A percentile compares a stretch with the other conserved stretches of the same genome.
phyloP scores from a whole-genome alignment of 1,140 invertebrate species.

The Drosophila serrata region DNA sequence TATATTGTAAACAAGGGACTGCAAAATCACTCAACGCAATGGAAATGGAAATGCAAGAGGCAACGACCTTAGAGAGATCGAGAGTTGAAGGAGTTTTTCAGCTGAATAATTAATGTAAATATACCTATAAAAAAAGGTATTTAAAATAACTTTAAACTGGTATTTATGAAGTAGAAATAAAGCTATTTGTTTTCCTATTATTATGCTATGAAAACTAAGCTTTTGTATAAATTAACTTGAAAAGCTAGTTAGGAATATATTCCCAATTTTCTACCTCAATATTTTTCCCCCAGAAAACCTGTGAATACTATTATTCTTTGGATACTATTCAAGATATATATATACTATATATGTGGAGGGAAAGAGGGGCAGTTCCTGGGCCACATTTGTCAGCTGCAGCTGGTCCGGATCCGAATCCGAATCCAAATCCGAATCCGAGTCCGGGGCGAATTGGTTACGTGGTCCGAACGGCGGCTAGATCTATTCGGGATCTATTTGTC shows the following conservation, averaged over 20 bases:
- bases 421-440: constrained; percentile 3
- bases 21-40: constrained; percentile 13
- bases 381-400: constrained; percentile 33
- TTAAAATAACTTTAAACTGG: not conserved
- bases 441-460: constrained; percentile 24
- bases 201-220: not conserved
- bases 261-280: not conserved
- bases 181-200: no score
- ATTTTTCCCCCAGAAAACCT: not conserved
- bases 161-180: not conserved
- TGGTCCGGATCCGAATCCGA: constrained; percentile 12
- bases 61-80: constrained; percentile 22
- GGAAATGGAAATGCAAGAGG: constrained; percentile 8
- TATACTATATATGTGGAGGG: not conserved
- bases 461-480: not conserved
- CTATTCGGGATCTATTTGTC: constrained; percentile 46
- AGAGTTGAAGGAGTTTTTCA: not conserved
- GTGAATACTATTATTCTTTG: not conserved
- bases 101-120: not conserved
- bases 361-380: not conserved
- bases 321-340: constrained; percentile 2
- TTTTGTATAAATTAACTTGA: not conserved
- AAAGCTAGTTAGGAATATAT: not conserved
- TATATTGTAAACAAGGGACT: constrained; percentile 35
- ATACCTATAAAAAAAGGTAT: not conserved